phyloP scores from a whole-genome alignment of 2,113 vertebrate genomes.

The Galeopterus variegatus region DNA sequence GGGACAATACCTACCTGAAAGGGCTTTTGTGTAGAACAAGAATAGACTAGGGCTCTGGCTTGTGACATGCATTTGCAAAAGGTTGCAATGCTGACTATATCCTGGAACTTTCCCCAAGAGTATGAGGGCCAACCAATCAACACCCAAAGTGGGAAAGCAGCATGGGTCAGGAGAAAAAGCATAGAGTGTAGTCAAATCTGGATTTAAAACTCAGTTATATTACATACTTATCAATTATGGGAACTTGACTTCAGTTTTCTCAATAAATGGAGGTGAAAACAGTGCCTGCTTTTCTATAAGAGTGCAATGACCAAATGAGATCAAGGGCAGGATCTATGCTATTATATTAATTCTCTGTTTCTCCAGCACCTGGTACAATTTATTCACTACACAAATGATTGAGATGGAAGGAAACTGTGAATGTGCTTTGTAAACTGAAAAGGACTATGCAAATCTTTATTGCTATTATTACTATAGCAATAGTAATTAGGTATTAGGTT shows the following conservation, averaged over 20 bases:
- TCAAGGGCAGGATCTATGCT: not conserved
- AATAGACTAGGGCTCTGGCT: not conserved
- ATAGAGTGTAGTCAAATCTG: not conserved
- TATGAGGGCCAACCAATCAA: not conserved
- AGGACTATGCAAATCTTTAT: not conserved
- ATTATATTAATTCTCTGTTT: not conserved
- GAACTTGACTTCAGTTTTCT: not conserved
- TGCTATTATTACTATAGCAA: not conserved
- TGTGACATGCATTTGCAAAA: not conserved
- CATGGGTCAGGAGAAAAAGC: not conserved
- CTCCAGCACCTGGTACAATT: not conserved
- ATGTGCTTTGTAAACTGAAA: constrained; percentile 3
- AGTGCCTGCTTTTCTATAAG: not conserved
- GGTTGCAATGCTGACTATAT: not conserved
- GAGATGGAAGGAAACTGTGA: not conserved
- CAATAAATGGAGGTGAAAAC: constrained; percentile 25
- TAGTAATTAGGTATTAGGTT: too few relatives aligned
- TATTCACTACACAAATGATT: not conserved
- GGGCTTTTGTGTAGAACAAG: not conserved
- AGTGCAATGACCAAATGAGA: not conserved
- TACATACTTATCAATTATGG: not conserved
- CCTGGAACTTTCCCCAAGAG: not conserved
- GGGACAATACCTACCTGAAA: not conserved
- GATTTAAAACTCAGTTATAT: not conserved
- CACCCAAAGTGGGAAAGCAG: not conserved